Percentiles rank a stretch among this genome's conserved stretches.
phyloP scores from a whole-genome alignment of 1,140 invertebrate genomes.

The Macrocentrus cingulum region DNA sequence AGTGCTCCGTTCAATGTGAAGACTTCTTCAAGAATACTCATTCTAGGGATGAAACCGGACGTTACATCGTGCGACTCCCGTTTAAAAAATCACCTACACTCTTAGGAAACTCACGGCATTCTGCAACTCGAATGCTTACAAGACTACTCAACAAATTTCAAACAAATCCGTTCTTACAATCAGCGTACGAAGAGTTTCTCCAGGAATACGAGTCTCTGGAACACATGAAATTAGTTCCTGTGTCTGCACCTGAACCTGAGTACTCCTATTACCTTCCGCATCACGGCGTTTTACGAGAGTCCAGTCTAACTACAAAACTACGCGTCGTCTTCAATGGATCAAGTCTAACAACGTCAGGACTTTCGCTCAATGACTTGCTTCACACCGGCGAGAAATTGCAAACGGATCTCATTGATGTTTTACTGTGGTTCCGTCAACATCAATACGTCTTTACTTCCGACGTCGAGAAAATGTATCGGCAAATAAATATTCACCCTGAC shows the following conservation, averaged over 20 bases:
- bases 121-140: slow-evolving; percentile 28
- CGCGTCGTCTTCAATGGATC: slow-evolving; percentile 44
- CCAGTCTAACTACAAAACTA: slow-evolving; percentile 37
- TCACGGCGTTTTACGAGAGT: slow-evolving; percentile 38
- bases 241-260: neutral
- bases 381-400: slow-evolving; percentile 30
- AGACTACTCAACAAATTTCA: slow-evolving; percentile 29
- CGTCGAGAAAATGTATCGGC: slow-evolving; percentile 46
- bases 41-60: neutral
- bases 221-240: slow-evolving; percentile 38
- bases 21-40: slow-evolving; percentile 15
- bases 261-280: slow-evolving; percentile 43
- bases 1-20: slow-evolving; percentile 36
- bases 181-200: slow-evolving; percentile 41
- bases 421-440: slow-evolving; percentile 19
- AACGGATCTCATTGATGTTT: neutral
- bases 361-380: slow-evolving; percentile 36
- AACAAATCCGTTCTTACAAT: slow-evolving; percentile 17
- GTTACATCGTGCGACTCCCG: neutral
- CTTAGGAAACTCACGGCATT: slow-evolving; percentile 9
- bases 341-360: slow-evolving; percentile 27
- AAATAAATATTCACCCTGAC: slow-evolving; percentile 34
- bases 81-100: neutral
- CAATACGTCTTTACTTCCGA: too few relatives aligned
- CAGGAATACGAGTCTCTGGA: slow-evolving; percentile 40